phyloP scores from a whole-genome alignment of 2,888 invertebrate genomes.

The Drosophila eohydei region DNA sequence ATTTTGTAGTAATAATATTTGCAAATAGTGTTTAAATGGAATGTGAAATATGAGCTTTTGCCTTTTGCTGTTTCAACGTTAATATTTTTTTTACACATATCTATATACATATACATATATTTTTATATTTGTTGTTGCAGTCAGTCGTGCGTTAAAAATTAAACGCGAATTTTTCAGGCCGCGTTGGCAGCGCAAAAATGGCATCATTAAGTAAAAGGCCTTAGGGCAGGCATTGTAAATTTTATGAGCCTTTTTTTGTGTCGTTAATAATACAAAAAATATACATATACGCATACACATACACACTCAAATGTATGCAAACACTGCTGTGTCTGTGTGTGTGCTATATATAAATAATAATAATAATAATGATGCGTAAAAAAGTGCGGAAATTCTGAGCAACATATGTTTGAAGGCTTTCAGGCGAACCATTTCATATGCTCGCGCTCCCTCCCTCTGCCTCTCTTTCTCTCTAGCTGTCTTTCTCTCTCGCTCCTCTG shows the following conservation, averaged over 20 bases:
- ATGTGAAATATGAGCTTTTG: slow-evolving; percentile 38
- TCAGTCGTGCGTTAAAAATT: slow-evolving; percentile 78
- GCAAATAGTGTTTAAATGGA: slow-evolving; percentile 30
- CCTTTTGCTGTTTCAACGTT: slow-evolving; percentile 21
- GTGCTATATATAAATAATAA: slow-evolving; percentile 56
- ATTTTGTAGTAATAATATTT: neutral
- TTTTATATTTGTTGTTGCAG: slow-evolving; percentile 63
- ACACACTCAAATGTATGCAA: slow-evolving; percentile 34
- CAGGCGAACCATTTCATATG: slow-evolving; percentile 29
- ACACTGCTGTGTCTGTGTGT: slow-evolving; percentile 10
- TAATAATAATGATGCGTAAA: slow-evolving; percentile 64
- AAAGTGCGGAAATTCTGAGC: slow-evolving; percentile 52
- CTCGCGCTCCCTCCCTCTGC: neutral
- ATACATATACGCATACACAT: slow-evolving; percentile 28
- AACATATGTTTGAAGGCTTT: slow-evolving; percentile 47
- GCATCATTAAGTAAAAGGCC: slow-evolving; percentile 79
- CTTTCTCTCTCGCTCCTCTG: neutral
- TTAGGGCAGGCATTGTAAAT: slow-evolving; percentile 75
- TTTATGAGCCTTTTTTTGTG: slow-evolving; percentile 79
- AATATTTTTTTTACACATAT: slow-evolving; percentile 21
- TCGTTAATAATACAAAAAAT: slow-evolving; percentile 78
- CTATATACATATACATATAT: slow-evolving; percentile 1
- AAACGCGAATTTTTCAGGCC: slow-evolving; percentile 75
- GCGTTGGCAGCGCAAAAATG: slow-evolving; percentile 75
- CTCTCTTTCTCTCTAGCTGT: neutral